These are phyloP conservation scores for Catostomus latipinnis DNA, from an alignment of 2,797 vertebrate species.

Conservation along the genomic window DNA sequence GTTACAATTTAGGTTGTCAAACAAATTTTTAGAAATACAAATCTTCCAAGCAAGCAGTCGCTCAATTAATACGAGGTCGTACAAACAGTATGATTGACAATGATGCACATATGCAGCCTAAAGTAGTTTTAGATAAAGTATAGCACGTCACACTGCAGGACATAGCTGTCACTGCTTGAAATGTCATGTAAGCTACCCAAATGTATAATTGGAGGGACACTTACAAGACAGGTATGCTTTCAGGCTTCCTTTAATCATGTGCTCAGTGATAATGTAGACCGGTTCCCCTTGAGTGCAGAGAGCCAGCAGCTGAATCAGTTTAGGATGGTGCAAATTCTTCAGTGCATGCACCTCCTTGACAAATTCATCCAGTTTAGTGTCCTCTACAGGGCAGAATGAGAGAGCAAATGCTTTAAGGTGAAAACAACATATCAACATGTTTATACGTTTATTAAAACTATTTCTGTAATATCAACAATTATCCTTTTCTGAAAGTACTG, in stretches of 20 bases:
- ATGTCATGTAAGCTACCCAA: too few relatives aligned
- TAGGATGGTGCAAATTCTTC: slow-evolving; percentile 87
- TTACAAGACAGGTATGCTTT: slow-evolving; percentile 88
- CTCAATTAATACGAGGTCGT: too few relatives aligned
- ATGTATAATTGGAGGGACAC: slow-evolving; percentile 55
- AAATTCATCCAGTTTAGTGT: slow-evolving; percentile 90
- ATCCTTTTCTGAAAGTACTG: not conserved
- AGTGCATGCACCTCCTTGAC: slow-evolving; percentile 90
- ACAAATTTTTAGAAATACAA: too few relatives aligned
- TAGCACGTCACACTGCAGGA: too few relatives aligned
- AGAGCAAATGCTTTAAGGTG: not conserved
- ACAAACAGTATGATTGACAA: too few relatives aligned
- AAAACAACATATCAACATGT: too few relatives aligned
- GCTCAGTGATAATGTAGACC: slow-evolving; percentile 90
- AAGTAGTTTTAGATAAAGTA: too few relatives aligned
- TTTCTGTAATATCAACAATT: not conserved
- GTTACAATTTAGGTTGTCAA: too few relatives aligned
- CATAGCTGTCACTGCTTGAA: too few relatives aligned
- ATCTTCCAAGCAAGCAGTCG: too few relatives aligned
- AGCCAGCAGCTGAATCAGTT: slow-evolving; percentile 88
- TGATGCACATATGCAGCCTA: too few relatives aligned
- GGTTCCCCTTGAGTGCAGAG: slow-evolving; percentile 90
- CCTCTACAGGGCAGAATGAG: slow-evolving; percentile 72
- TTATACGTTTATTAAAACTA: not conserved
- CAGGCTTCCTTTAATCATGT: slow-evolving; percentile 91